phyloP scores from a whole-genome alignment of 2,888 invertebrate species.

The Drosophila anomelani region DNA sequence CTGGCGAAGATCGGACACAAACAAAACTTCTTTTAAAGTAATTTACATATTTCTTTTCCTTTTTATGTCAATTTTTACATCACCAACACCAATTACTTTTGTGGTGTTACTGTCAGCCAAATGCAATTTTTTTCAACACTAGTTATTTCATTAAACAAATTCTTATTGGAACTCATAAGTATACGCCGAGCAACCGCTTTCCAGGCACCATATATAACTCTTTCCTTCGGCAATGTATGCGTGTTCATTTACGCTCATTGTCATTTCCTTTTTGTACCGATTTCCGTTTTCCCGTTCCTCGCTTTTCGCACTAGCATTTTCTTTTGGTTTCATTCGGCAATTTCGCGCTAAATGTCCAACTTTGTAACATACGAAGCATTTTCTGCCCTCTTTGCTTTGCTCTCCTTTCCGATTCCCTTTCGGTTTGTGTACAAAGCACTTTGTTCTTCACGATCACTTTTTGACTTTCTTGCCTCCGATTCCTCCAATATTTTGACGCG shows the following conservation, averaged over 20 bases:
- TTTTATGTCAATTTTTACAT: no score
- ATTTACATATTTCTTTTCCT: no score
- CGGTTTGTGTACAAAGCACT: neutral
- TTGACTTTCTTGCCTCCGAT: neutral
- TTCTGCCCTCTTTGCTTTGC: no score
- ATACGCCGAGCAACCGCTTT: neutral
- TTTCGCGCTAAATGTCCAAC: neutral
- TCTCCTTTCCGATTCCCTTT: neutral
- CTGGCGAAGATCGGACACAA: neutral
- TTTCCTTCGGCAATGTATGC: neutral
- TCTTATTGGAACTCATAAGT: conserved; percentile 3
- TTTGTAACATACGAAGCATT: neutral
- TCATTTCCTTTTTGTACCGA: neutral
- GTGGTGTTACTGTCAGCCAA: no score
- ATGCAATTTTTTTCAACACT: neutral
- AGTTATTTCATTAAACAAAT: neutral
- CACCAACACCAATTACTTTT: no score
- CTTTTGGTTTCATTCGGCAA: neutral
- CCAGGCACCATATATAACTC: neutral
- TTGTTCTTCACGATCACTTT: neutral
- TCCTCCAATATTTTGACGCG: neutral
- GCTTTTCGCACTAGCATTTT: neutral
- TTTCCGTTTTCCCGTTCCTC: neutral
- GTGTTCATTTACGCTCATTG: no score
- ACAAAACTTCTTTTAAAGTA: neutral